Evolutionary conservation across 64 coral and sea anemone species (phyloP).

Genomic region (Dendrophyllia cribrosa): DNA sequence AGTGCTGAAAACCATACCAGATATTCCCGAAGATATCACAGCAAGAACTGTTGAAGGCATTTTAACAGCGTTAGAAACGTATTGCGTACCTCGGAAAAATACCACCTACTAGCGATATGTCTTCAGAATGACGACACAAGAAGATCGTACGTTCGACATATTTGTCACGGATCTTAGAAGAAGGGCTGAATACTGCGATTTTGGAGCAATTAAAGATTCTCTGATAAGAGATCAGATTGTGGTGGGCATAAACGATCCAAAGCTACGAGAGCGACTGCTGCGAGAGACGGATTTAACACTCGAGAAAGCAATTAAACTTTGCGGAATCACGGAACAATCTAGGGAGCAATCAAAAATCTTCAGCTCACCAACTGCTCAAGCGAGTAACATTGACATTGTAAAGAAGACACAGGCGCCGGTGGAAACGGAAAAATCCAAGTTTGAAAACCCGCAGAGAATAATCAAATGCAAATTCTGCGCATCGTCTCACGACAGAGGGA

Average conservation of each 20-base stretch:
- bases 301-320: conserved; percentile 17
- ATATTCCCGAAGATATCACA: conserved; percentile 23
- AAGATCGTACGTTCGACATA: neutral
- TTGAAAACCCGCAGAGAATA: neutral
- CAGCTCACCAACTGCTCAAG: neutral
- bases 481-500: conserved; percentile 15
- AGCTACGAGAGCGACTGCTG: conserved; percentile 47
- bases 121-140: conserved; percentile 26
- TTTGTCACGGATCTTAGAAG: conserved; percentile 22
- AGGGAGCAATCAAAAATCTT: conserved; percentile 12
- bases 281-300: conserved; percentile 8
- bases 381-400: neutral
- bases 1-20: conserved; percentile 42
- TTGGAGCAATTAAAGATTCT: conserved; percentile 31
- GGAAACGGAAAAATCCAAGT: neutral
- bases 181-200: conserved; percentile 29
- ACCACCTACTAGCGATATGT: conserved; percentile 19
- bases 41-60: conserved; percentile 8
- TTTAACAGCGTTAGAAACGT: conserved; percentile 29
- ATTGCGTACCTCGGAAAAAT: conserved; percentile 29
- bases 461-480: conserved; percentile 37
- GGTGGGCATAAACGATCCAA: conserved; percentile 16
- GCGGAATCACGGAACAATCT: conserved; percentile 34
- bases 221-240: conserved; percentile 34
- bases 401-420: neutral